These are phyloP conservation scores for Isaurus tuberculatus DNA, from an alignment of 92 coral and sea anemone genomes.

Conservation along the genomic window DNA sequence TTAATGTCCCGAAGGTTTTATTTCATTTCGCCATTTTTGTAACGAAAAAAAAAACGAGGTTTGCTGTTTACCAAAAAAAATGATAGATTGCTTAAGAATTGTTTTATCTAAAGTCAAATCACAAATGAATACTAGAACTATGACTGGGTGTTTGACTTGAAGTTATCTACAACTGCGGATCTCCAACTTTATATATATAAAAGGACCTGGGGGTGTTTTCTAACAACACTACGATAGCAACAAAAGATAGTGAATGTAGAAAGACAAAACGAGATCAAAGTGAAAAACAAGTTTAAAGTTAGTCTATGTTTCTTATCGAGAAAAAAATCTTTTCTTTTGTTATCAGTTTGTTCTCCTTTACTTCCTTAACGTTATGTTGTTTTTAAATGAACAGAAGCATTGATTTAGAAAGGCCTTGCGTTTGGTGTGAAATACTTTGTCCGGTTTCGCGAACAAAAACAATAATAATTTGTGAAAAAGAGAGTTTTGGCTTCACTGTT, in stretches of 20 bases:
- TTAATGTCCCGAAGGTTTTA: too few species aligned
- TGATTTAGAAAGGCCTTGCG: neutral
- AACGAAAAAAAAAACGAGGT: neutral
- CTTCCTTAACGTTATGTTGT: neutral
- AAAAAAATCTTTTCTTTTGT: neutral
- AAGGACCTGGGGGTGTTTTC: constrained; percentile 3
- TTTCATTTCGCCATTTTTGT: too few species aligned
- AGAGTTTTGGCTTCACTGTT: neutral
- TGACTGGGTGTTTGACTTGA: neutral
- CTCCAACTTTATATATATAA: neutral
- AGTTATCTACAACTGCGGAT: neutral
- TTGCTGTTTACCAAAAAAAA: neutral
- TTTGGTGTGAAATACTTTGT: neutral
- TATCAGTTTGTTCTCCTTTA: neutral
- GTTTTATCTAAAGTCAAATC: neutral
- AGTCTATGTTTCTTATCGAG: neutral
- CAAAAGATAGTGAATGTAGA: neutral
- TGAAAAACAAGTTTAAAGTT: neutral
- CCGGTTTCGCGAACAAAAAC: neutral
- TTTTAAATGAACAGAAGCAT: neutral
- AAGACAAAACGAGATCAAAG: neutral
- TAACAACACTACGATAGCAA: neutral
- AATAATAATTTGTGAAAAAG: neutral
- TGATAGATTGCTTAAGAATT: neutral
- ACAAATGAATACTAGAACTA: neutral